Evolutionary conservation across 2,888 invertebrate genomes (phyloP).

Genomic region (Ennomos fuscantarius): DNA sequence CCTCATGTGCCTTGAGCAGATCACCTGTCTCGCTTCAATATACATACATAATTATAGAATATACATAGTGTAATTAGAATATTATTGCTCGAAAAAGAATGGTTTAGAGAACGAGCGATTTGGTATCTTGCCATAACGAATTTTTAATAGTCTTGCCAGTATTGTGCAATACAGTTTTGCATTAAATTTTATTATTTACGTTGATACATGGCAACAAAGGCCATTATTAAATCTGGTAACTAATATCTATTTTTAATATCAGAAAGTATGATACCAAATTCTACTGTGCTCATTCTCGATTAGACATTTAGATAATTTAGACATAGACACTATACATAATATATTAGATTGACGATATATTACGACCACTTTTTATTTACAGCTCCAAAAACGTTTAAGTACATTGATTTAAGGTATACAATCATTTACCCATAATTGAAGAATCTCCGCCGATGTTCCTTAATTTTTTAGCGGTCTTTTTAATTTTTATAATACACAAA

Average conservation of each 20-base stretch:
- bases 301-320: slow-evolving; percentile 27
- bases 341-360: slow-evolving; percentile 22
- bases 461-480: slow-evolving; percentile 1
- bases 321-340: slow-evolving; percentile 21
- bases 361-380: slow-evolving; percentile 29
- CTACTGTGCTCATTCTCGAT: slow-evolving; percentile 15
- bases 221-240: neutral
- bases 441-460: slow-evolving; percentile 3
- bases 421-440: slow-evolving; percentile 1
- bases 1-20: slow-evolving; percentile 81
- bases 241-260: neutral
- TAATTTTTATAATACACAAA: slow-evolving; percentile 24
- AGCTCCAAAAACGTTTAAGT: slow-evolving; percentile 13
- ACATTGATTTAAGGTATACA: slow-evolving; percentile 10
- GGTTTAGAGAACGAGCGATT: slow-evolving; percentile 35
- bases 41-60: slow-evolving; percentile 43
- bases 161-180: neutral
- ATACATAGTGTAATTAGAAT: slow-evolving; percentile 25
- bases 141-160: neutral
- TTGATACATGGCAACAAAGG: too few species aligned
- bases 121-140: slow-evolving; percentile 20
- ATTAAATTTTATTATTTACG: too few species aligned
- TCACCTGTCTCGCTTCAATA: slow-evolving; percentile 57
- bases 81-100: slow-evolving; percentile 41
- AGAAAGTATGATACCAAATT: slow-evolving; percentile 4